These are phyloP conservation scores for Aplocera efformata DNA, from an alignment of 2,888 invertebrate genomes.

Conservation along the genomic window DNA sequence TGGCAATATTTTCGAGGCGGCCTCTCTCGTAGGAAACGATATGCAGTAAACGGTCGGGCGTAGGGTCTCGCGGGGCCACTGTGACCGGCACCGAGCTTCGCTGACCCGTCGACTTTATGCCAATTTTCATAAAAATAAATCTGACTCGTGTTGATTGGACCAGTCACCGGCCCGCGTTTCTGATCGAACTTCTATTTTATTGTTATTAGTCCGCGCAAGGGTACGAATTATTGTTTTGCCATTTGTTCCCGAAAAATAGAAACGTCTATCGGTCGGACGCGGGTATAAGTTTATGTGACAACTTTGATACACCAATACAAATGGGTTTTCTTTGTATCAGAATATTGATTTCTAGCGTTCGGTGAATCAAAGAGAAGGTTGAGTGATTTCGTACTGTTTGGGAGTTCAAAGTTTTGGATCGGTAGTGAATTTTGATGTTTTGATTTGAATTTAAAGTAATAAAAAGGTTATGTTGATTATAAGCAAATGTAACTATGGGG, in stretches of 20 bases:
- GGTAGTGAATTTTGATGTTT: background rate
- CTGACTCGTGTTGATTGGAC: slow-evolving; percentile 78
- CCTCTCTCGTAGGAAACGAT: slow-evolving; percentile 70
- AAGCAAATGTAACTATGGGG: too few relatives aligned
- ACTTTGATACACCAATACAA: slow-evolving; percentile 31
- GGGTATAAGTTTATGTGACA: slow-evolving; percentile 53
- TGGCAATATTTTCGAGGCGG: slow-evolving; percentile 74
- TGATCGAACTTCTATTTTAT: slow-evolving; percentile 79
- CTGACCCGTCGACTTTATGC: slow-evolving; percentile 79
- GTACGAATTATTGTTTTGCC: slow-evolving; percentile 79
- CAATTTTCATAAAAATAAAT: slow-evolving; percentile 82
- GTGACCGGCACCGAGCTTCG: slow-evolving; percentile 50
- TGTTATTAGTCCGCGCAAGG: slow-evolving; percentile 77
- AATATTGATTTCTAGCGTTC: slow-evolving; percentile 28
- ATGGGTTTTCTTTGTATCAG: slow-evolving; percentile 24
- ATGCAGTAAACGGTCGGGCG: slow-evolving; percentile 80
- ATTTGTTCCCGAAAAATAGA: slow-evolving; percentile 69
- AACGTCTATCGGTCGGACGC: slow-evolving; percentile 39
- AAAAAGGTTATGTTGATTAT: too few relatives aligned
- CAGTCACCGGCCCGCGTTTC: slow-evolving; percentile 68
- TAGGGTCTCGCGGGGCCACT: slow-evolving; percentile 75
- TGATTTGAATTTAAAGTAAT: too few relatives aligned
- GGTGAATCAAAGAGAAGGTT: slow-evolving; percentile 19
- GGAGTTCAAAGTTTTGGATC: slow-evolving; percentile 2
- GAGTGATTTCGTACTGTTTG: slow-evolving; percentile 5